These are phyloP conservation scores for Drosophila tripunctata DNA, from an alignment of 2,888 invertebrate species.

Conservation along the genomic window DNA sequence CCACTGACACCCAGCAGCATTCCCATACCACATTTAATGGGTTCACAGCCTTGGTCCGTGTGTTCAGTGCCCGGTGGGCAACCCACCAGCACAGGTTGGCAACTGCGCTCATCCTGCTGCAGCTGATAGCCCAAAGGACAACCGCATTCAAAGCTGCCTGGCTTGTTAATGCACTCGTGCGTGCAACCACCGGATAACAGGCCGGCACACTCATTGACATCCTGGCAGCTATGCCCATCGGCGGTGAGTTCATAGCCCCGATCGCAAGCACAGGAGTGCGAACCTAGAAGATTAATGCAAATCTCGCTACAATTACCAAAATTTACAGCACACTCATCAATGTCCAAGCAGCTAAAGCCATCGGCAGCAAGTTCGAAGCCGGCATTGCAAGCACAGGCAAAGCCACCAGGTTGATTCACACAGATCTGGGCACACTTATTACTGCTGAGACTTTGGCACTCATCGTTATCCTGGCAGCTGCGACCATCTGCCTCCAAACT, in stretches of 20 bases:
- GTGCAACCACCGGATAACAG: constrained; percentile 83
- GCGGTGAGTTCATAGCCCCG: constrained; percentile 81
- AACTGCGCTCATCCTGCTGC: constrained; percentile 74
- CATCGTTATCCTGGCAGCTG: constrained; percentile 84
- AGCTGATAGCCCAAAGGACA: constrained; percentile 85
- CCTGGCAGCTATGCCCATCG: constrained; percentile 83
- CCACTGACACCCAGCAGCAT: constrained; percentile 83
- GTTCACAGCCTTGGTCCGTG: constrained; percentile 66
- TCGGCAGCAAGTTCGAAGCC: constrained; percentile 83
- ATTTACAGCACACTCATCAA: constrained; percentile 86
- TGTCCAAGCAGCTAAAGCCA: constrained; percentile 84
- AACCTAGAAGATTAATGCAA: constrained; percentile 87
- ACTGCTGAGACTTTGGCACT: too few species aligned
- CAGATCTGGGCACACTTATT: constrained; percentile 87
- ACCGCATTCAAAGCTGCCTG: constrained; percentile 86
- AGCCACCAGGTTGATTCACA: constrained; percentile 85
- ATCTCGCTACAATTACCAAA: constrained; percentile 86
- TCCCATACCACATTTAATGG: constrained; percentile 84
- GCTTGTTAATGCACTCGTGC: constrained; percentile 85
- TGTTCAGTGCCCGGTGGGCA: constrained; percentile 74
- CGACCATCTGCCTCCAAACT: constrained; percentile 77
- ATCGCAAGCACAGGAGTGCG: constrained; percentile 85
- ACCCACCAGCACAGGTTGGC: constrained; percentile 73
- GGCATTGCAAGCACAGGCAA: constrained; percentile 85
- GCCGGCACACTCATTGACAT: constrained; percentile 85